Conservation (phyloP, 2,113 vertebrate genomes). For the Bubo bubo region DNA sequence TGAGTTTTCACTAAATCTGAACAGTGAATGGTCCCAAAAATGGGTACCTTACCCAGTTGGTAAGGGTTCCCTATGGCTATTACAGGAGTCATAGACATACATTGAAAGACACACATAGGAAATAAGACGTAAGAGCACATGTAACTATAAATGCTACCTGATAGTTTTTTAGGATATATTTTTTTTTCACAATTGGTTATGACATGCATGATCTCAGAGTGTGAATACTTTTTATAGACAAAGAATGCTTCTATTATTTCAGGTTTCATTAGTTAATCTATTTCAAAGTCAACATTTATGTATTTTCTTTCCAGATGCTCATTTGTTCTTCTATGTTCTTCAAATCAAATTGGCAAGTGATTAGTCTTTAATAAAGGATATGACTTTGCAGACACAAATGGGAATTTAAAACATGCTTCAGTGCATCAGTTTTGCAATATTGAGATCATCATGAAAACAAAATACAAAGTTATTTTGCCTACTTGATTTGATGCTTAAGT, state of each 20-base stretch:
- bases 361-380: constrained; percentile 4
- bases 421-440: not conserved
- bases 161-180: not conserved
- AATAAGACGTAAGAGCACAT: not conserved
- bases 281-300: not conserved
- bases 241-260: not conserved
- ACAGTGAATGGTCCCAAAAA: not conserved
- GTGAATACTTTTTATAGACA: not conserved
- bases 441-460: not conserved
- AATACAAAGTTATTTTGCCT: not conserved
- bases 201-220: not conserved
- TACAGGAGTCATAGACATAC: not conserved
- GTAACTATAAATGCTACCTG: not conserved
- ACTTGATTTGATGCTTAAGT: not conserved
- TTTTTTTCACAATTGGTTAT: not conserved
- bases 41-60: not conserved
- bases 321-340: not conserved
- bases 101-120: fast-evolving
- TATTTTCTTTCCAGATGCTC: not conserved
- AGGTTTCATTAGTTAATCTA: not conserved
- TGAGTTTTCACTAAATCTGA: not conserved
- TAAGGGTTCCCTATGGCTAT: not conserved
- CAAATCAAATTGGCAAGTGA: not conserved
- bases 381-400: not conserved
- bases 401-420: not conserved